Evolutionary conservation across 2,888 invertebrate species (phyloP).

Genomic region (Tyria jacobaeae): DNA sequence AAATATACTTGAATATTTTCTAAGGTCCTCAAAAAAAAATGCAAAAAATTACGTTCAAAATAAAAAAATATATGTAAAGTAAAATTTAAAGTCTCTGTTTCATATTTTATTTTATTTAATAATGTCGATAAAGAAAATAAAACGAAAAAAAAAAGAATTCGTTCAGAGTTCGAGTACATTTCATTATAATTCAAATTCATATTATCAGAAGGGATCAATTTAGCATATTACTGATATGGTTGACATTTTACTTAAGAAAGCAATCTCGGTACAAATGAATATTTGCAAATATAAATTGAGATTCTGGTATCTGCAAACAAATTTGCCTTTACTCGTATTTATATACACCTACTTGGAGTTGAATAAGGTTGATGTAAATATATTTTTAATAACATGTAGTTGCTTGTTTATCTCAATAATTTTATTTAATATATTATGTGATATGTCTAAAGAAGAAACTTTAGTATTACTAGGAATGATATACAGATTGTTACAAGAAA

Average conservation of each 20-base stretch:
- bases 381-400: background rate
- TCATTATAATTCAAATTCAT: background rate
- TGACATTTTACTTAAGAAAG: conserved; percentile 12
- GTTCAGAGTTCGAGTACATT: background rate
- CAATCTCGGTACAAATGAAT: conserved; percentile 7
- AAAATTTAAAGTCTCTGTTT: too few relatives aligned
- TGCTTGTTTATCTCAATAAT: too few relatives aligned
- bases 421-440: too few relatives aligned
- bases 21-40: too few relatives aligned
- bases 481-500: too few relatives aligned
- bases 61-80: too few relatives aligned
- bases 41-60: too few relatives aligned
- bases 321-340: background rate
- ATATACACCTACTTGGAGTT: background rate
- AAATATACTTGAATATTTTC: too few relatives aligned
- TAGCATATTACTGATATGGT: conserved; percentile 7
- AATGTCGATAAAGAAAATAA: too few relatives aligned
- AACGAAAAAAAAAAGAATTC: background rate
- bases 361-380: background rate
- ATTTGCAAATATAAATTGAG: conserved; percentile 3
- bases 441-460: too few relatives aligned
- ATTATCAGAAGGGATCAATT: background rate
- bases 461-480: too few relatives aligned
- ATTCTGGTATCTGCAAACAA: conserved; percentile 7
- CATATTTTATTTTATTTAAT: too few relatives aligned